phyloP scores from a whole-genome alignment of 2,797 vertebrate genomes.

The Microcaecilia unicolor region DNA sequence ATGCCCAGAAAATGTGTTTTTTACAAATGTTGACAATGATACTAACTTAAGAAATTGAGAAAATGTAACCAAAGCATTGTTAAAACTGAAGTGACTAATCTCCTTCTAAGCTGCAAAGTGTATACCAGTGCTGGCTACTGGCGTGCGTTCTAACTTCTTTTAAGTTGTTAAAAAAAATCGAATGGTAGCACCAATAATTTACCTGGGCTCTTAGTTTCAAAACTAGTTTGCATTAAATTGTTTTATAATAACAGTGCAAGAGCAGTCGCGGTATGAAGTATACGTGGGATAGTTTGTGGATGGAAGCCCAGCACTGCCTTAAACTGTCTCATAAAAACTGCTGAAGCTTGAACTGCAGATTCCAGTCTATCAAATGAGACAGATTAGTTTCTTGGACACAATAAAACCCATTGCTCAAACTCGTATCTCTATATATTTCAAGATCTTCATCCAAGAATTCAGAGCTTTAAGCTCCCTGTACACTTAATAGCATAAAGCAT shows the following conservation, averaged over 20 bases:
- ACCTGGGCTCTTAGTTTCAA: no score
- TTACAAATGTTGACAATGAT: no score
- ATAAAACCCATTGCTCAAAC: constrained; percentile 13
- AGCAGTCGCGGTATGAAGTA: constrained; percentile 6
- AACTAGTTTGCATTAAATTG: constrained; percentile 5
- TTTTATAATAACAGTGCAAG: constrained; percentile 1
- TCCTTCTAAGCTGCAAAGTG: no score
- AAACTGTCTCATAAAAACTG: constrained; percentile 1
- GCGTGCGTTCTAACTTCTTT: no score
- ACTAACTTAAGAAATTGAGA: no score
- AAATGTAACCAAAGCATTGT: no score
- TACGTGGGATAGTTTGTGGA: background rate
- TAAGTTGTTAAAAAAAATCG: no score
- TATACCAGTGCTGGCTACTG: no score
- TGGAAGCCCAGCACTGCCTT: background rate
- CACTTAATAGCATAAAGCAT: background rate
- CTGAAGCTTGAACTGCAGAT: constrained; percentile 5
- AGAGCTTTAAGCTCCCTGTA: background rate
- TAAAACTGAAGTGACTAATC: no score
- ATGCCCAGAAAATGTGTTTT: no score
- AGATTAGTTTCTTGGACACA: background rate
- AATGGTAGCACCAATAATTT: no score
- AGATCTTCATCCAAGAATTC: background rate
- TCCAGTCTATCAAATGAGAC: background rate
- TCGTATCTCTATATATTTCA: background rate